Evolutionary conservation across 2,888 invertebrate genomes (phyloP), one percentile per base, ranked within the genome.

Genomic region (Deroplatys truncata): DNA sequence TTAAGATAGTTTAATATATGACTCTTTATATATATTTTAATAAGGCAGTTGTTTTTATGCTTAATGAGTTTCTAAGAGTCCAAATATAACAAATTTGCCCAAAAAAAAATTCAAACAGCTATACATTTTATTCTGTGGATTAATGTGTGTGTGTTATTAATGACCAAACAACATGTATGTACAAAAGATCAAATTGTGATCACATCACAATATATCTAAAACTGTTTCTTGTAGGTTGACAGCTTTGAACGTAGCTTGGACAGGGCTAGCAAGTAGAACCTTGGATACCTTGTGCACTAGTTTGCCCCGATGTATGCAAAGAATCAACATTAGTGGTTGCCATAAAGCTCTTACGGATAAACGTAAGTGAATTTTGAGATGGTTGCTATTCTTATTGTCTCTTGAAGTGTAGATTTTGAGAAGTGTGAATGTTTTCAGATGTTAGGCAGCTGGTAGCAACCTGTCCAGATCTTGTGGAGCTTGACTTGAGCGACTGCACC

Each of bases 401-500:
- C 31, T 85, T 84, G 28, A 84, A 31, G 83, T 72, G 28, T 31
- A 20, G n/a, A 25, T 31, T 86, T 83, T 85, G 43, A 43, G 43
- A 43, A 43, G 9, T 8, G 43, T 43, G 13, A 43, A 43, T 43
- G 43, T 43, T 94, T 94, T 35, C 94, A 98, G 98, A 97, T 94
- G 94, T 98, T 10, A 93, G 93, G 10, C 93, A 94, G 16, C 93
- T 98, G 88, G 95, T 95, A 0, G 92, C 92, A 25, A 95, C 96
- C 10, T 98, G 98, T 92, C 95, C 96, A 0, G 94, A 96, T 2
- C 94, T 99, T 28, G 93, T 96, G 84, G 98, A 98, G 93, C 94
- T 99, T 91, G 98, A 99, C 94, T 93, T 98, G 90, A 98, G 98
- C 29, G 98, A 99, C 94, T 97, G 98, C 92, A 96, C 97, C 13